These are phyloP conservation scores for Isurus oxyrinchus DNA, from an alignment of 2,113 vertebrate genomes.

Conservation along the genomic window DNA sequence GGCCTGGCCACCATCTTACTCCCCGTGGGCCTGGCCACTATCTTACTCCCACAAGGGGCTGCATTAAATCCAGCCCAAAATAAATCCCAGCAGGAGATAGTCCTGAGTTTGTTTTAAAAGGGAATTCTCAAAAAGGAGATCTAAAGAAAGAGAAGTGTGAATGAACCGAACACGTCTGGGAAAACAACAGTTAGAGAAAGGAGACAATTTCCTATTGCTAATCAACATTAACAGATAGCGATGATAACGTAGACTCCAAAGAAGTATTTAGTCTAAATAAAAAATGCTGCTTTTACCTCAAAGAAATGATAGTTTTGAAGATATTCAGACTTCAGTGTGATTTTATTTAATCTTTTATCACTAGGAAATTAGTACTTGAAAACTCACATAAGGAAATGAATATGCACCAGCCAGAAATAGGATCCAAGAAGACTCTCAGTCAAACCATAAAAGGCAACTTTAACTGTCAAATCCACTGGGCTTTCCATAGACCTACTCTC, in stretches of 20 bases:
- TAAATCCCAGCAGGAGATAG: neutral
- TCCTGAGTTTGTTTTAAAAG: neutral
- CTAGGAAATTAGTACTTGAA: neutral
- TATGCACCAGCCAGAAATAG: conserved; percentile 26
- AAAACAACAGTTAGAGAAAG: neutral
- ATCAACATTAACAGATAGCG: neutral
- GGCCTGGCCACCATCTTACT: too few relatives aligned
- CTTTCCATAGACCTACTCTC: neutral
- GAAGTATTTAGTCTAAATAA: neutral
- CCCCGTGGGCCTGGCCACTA: too few relatives aligned
- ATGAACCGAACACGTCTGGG: neutral
- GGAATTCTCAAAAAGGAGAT: neutral
- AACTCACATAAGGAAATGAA: neutral
- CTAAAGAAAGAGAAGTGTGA: neutral
- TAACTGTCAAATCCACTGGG: conserved; percentile 20
- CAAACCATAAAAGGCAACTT: conserved; percentile 26
- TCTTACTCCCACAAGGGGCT: too few relatives aligned
- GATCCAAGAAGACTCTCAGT: neutral
- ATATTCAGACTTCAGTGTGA: neutral
- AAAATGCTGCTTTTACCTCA: too few relatives aligned
- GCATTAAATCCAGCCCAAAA: neutral
- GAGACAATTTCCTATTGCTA: neutral
- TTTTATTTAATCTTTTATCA: neutral
- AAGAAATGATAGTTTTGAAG: neutral
- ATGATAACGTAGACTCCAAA: neutral